phyloP scores from a whole-genome alignment of 2,113 vertebrate genomes.

The Lophura nycthemera region DNA sequence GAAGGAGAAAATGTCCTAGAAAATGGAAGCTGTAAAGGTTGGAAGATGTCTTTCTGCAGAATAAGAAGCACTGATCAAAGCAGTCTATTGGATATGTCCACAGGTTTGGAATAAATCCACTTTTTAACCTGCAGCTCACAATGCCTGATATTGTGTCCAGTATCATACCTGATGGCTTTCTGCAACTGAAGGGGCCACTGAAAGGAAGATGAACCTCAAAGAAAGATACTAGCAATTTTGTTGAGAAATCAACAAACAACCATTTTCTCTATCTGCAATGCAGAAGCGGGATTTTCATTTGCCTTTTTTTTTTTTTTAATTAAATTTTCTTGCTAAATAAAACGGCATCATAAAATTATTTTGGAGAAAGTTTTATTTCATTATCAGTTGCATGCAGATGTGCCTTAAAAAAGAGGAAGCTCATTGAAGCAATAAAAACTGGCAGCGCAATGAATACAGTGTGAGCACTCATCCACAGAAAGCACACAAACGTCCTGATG shows the following conservation, averaged over 20 bases:
- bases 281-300: not conserved
- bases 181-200: not conserved
- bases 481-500: not conserved
- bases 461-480: not conserved
- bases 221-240: not conserved
- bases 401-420: conserved; percentile 8
- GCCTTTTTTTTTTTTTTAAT: fast-evolving
- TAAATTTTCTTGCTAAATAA: not conserved
- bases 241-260: not conserved
- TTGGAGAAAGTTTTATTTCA: not conserved
- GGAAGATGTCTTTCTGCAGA: not conserved
- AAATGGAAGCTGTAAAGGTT: not conserved
- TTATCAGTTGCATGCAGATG: conserved; percentile 26
- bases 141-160: not conserved
- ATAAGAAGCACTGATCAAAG: not conserved
- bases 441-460: fast-evolving
- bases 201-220: not conserved
- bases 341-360: not conserved
- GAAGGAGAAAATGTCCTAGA: not conserved
- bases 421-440: not conserved
- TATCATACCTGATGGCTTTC: not conserved
- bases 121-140: not conserved
- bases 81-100: not conserved
- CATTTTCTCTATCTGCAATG: not conserved
- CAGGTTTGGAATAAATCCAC: not conserved